These are phyloP conservation scores for Natator depressus DNA, from an alignment of 2,113 vertebrate species.

Conservation along the genomic window DNA sequence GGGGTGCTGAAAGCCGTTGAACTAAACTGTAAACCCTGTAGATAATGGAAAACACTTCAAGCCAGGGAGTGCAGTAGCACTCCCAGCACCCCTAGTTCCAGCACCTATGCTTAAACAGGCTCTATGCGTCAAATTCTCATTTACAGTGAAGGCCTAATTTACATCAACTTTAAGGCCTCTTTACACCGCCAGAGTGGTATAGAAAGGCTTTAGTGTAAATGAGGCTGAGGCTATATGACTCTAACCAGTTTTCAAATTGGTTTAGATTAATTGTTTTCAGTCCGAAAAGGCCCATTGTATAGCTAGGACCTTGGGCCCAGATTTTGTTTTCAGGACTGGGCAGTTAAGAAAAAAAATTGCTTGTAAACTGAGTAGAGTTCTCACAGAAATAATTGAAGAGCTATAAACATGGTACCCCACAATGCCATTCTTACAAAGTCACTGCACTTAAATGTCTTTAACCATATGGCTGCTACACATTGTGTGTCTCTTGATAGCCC, in stretches of 20 bases:
- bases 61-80: no score
- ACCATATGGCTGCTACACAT: constrained; percentile 37
- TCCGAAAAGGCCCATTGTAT: background rate
- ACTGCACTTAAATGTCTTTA: background rate
- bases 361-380: background rate
- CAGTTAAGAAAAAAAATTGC: background rate
- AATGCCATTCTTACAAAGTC: background rate
- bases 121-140: background rate
- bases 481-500: background rate
- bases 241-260: background rate
- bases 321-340: background rate
- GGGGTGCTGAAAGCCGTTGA: no score
- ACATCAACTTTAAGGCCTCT: background rate
- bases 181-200: background rate
- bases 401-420: background rate
- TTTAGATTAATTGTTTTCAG: background rate
- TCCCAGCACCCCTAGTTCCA: no score
- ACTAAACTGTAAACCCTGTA: no score
- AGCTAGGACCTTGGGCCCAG: background rate
- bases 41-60: no score
- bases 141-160: background rate
- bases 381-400: background rate
- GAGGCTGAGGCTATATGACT: background rate
- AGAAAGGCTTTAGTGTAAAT: background rate
- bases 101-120: background rate